Percentiles rank a stretch among this genome's conserved stretches.
phyloP scores from a whole-genome alignment of 1,140 invertebrate genomes.

The Temnothorax curvispinosus region DNA sequence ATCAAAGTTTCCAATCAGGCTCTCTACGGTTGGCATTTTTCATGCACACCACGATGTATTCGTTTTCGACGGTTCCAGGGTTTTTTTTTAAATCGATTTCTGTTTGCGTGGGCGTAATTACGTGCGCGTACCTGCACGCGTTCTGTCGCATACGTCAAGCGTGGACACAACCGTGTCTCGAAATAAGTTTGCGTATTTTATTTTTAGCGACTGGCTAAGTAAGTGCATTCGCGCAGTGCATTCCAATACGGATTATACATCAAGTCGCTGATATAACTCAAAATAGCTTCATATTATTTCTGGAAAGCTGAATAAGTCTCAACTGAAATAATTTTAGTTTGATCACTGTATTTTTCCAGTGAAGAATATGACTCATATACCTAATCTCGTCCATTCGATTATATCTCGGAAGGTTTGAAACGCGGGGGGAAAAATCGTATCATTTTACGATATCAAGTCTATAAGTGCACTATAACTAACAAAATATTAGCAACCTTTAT shows the following conservation, averaged over 20 bases:
- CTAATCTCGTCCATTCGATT: background rate
- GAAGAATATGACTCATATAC: background rate
- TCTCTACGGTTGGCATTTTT: slow-evolving; percentile 38
- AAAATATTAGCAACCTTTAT: background rate
- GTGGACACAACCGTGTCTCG: slow-evolving; percentile 53
- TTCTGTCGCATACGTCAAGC: slow-evolving; percentile 50
- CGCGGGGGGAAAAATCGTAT: background rate
- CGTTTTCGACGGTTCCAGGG: background rate
- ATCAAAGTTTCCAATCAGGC: slow-evolving; percentile 21
- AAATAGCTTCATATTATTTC: slow-evolving; percentile 44
- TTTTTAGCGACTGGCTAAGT: slow-evolving; percentile 66
- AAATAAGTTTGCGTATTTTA: slow-evolving; percentile 77
- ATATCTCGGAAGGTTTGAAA: background rate
- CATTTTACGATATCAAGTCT: background rate
- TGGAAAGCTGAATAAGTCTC: background rate
- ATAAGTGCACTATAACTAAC: background rate
- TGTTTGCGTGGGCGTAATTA: slow-evolving; percentile 22
- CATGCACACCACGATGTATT: slow-evolving; percentile 22
- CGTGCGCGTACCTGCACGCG: slow-evolving; percentile 61
- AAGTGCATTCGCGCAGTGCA: slow-evolving; percentile 34
- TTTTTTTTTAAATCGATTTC: slow-evolving; percentile 9
- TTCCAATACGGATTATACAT: slow-evolving; percentile 22
- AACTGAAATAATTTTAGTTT: slow-evolving; percentile 34
- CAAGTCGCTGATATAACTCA: slow-evolving; percentile 35
- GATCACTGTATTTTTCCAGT: background rate